phyloP scores from a whole-genome alignment of 1,140 invertebrate species.

The Drosophila repletoides region DNA sequence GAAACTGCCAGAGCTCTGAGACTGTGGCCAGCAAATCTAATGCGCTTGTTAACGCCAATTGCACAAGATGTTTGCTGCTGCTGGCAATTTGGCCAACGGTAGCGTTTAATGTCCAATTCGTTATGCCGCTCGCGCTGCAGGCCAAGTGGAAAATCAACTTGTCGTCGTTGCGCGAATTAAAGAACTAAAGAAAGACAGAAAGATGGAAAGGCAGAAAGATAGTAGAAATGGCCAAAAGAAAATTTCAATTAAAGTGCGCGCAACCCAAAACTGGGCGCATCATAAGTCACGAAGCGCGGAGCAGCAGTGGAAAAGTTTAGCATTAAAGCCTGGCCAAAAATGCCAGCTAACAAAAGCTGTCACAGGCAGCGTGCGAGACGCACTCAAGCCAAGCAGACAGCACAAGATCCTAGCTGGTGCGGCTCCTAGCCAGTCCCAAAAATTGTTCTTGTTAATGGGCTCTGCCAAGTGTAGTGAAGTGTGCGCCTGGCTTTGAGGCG shows the following conservation, averaged over 20 bases:
- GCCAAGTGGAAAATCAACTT: constrained; percentile 75
- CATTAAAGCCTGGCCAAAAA: constrained; percentile 58
- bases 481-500: constrained; percentile 53
- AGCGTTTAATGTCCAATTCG: constrained; percentile 80
- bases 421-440: constrained; percentile 59
- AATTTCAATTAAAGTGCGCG: constrained; percentile 77
- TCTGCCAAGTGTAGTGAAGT: constrained; percentile 51
- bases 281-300: no score
- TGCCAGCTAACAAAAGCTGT: constrained; percentile 69
- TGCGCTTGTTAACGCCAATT: constrained; percentile 79
- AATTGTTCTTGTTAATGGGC: constrained; percentile 73
- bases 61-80: constrained; percentile 51
- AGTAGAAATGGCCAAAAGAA: no score
- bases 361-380: constrained; percentile 49
- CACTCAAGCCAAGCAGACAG: constrained; percentile 64
- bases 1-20: background rate
- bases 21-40: constrained; percentile 30
- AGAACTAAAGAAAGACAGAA: no score
- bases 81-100: constrained; percentile 76
- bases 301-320: no score
- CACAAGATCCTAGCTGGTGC: no score
- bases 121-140: constrained; percentile 48
- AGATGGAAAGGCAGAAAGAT: no score
- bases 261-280: constrained; percentile 20
- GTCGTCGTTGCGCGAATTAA: constrained; percentile 52